phyloP scores from a whole-genome alignment of 2,113 vertebrate species.

The Tupaia tana region DNA sequence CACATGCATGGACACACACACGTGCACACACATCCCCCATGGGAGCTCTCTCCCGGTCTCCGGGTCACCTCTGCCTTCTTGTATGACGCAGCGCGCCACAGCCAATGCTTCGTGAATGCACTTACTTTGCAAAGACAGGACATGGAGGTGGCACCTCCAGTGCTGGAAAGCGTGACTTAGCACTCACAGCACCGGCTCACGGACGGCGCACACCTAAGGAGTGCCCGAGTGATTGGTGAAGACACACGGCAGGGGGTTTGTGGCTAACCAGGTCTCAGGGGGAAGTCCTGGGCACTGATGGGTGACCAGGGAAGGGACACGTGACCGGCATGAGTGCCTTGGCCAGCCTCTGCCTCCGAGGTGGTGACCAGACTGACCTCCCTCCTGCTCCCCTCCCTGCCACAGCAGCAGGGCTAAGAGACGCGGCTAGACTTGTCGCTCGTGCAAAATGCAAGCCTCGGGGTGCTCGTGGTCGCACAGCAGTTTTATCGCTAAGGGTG shows the following conservation, averaged over 20 bases:
- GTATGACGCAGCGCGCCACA: no score
- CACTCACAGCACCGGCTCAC: neutral
- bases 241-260: neutral
- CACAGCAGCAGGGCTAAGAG: fast-evolving
- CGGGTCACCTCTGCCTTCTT: no score
- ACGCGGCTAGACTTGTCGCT: neutral
- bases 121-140: no score
- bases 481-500: neutral
- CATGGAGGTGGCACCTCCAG: neutral
- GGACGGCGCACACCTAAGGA: neutral
- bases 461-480: neutral
- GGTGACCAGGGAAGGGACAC: neutral
- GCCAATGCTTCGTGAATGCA: no score
- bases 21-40: no score
- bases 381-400: no score
- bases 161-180: neutral
- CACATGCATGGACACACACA: no score
- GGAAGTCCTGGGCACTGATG: neutral
- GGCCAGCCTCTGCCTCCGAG: no score
- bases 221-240: no score
- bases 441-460: neutral
- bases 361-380: no score
- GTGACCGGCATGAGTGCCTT: no score
- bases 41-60: no score
- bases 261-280: neutral